A percentile compares a stretch with the other conserved stretches of the same genome.
These are phyloP conservation scores for Peromyscus nudipes DNA, from an alignment of 2,797 vertebrate species.

Conservation along the genomic window DNA sequence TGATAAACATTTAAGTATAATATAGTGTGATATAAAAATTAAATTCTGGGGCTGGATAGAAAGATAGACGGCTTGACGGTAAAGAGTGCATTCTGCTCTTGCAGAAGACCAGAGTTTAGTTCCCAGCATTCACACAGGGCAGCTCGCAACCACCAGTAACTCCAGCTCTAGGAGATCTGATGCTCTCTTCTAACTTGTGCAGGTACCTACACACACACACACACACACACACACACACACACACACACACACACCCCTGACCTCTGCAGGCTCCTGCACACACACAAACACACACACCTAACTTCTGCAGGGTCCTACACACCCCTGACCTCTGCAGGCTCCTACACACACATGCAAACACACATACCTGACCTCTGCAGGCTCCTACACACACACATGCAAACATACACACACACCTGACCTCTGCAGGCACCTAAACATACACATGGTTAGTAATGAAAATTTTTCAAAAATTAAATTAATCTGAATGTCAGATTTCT, in stretches of 20 bases:
- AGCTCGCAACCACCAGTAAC: not conserved
- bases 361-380: no score
- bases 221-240: not conserved
- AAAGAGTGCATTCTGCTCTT: not conserved
- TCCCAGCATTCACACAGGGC: not conserved
- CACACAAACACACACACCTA: no score
- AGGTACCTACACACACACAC: not conserved
- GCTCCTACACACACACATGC: no score
- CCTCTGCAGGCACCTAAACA: no score
- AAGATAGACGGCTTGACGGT: not conserved
- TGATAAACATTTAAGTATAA: constrained; percentile 28
- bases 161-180: not conserved
- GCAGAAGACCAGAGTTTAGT: no score
- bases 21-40: not conserved
- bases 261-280: no score
- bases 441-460: not conserved
- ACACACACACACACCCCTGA: not conserved
- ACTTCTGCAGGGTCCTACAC: no score
- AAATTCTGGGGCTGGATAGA: not conserved
- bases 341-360: not conserved
- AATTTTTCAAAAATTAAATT: constrained; percentile 48
- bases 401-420: not conserved
- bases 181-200: no score
- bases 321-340: no score
- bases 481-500: constrained; percentile 35